Evolutionary conservation across 2,888 invertebrate genomes (phyloP).

Genomic region (Steinernema scapterisci): DNA sequence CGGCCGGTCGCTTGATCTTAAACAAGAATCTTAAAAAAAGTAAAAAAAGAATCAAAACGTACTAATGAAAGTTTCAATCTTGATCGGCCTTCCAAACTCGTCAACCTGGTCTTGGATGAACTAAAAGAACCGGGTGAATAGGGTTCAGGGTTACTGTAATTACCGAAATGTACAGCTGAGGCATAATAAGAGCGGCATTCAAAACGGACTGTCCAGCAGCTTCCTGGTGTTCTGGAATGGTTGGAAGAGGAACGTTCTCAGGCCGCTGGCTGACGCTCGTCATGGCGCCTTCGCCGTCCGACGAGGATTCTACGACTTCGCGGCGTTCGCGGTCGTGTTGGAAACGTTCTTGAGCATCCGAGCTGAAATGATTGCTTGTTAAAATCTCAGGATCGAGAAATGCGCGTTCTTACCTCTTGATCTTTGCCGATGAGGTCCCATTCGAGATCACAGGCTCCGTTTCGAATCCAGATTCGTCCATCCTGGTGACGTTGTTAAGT

Average conservation of each 20-base stretch:
- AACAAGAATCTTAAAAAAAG: no score
- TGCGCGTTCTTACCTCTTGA: not conserved
- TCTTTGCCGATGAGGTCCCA: not conserved
- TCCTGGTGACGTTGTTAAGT: not conserved
- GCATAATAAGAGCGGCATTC: no score
- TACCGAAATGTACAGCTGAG: no score
- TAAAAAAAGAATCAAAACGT: no score
- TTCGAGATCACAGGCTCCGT: constrained; percentile 11
- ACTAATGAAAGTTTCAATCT: no score
- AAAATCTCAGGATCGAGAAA: no score
- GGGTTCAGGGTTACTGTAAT: no score
- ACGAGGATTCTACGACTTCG: not conserved
- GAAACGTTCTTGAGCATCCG: constrained; percentile 3
- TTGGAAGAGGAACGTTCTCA: not conserved
- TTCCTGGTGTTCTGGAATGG: not conserved
- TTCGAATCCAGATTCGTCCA: constrained; percentile 1
- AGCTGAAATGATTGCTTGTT: not conserved
- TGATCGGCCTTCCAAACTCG: no score
- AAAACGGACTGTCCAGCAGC: no score
- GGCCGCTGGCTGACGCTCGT: constrained; percentile 15
- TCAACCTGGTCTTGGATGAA: no score
- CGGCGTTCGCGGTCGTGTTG: not conserved
- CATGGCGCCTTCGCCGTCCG: constrained; percentile 22
- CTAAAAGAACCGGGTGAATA: no score
- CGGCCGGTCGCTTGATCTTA: no score